Evolutionary conservation across 2,797 vertebrate genomes (phyloP), one percentile per base, ranked within the genome.

Genomic region (Poeciliopsis infans): DNA sequence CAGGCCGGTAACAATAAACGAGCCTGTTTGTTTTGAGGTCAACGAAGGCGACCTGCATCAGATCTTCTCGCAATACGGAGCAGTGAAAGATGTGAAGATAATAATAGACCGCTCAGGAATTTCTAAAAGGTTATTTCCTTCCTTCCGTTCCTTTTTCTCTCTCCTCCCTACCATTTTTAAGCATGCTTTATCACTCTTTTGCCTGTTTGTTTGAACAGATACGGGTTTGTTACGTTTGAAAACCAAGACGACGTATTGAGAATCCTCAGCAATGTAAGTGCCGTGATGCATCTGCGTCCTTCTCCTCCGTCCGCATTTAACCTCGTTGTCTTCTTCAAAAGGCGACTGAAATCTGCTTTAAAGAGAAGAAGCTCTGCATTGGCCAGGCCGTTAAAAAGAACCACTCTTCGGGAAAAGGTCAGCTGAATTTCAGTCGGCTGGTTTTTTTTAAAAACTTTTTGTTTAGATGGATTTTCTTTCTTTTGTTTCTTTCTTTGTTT

Each of bases 201-300:
- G 25, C n/a, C 10, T 75, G 39, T 80, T 83, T 80, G 16, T 47
- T 85, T 79, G 31, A 79, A 92, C 86, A 98, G 97, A 88, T 98
- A 97, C 86, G 97, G 97, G 68, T 98, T 98, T 79, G 84, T 98
- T 85, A 97, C 97, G 36, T 98, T 98, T 91, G 96, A 97, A 93
- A 95, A 93, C 41, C 89, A 96, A 78, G 96, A 97, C 88, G 97
- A 97, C 82, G 97, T 95, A 2, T 93, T 96, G 90, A 97, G 95
- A 91, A 92, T 97, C 88, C 94, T 98, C 66, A 93, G 94, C 79
- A 92, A 96, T 28, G 93, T 95, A 71, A 93, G 94, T 90, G 18
- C 28, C 41, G 25, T 33, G 16, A 28, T 72, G 33, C 39, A 33
- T 36, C 8, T 55, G 41, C 25, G 61, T 31, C 28, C 2, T 31